phyloP scores from a whole-genome alignment of 2,113 vertebrate genomes.

The Apodemus speciosus region DNA sequence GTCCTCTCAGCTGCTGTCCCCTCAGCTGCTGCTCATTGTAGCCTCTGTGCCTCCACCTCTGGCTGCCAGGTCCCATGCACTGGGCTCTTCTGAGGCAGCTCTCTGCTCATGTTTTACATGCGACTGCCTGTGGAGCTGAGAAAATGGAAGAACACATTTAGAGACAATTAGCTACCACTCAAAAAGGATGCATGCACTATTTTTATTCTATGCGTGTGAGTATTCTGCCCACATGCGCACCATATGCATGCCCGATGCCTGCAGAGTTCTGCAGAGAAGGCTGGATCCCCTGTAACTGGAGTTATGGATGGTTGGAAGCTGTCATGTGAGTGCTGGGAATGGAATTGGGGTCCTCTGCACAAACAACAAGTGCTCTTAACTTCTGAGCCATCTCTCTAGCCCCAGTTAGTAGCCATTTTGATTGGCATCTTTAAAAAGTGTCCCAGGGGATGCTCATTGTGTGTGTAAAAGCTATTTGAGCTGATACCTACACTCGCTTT shows the following conservation, averaged over 20 bases:
- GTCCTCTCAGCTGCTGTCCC: neutral
- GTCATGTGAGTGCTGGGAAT: neutral
- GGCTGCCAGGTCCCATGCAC: neutral
- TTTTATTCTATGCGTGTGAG: neutral
- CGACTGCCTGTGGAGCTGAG: neutral
- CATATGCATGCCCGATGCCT: neutral
- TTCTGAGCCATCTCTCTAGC: neutral
- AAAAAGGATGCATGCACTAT: neutral
- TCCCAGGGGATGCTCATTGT: neutral
- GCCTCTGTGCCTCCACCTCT: neutral
- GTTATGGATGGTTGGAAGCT: neutral
- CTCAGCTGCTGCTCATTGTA: neutral
- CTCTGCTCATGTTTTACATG: neutral
- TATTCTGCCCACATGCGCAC: neutral
- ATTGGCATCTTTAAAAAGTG: slow-evolving; percentile 24
- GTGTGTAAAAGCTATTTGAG: slow-evolving; percentile 2
- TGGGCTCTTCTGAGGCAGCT: neutral
- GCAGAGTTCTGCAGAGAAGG: neutral
- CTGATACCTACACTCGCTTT: neutral
- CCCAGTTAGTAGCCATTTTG: slow-evolving; percentile 17
- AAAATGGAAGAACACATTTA: neutral
- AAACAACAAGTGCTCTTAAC: neutral
- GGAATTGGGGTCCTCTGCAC: neutral
- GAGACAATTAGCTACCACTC: neutral
- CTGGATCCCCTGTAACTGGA: neutral